These are phyloP conservation scores for Torymus texanus DNA, from an alignment of 2,888 invertebrate species.

Conservation along the genomic window DNA sequence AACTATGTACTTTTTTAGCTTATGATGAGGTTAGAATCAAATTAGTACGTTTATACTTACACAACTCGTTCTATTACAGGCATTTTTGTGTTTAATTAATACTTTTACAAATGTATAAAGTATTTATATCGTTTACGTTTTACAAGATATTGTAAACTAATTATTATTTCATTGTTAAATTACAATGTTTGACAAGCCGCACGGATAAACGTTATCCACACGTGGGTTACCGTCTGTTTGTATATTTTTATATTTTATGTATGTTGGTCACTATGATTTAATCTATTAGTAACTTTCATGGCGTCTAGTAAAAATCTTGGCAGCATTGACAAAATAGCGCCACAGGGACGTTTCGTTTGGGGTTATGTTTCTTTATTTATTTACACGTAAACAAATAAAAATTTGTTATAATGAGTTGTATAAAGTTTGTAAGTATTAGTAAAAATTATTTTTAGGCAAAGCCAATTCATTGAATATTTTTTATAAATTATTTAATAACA, in stretches of 20 bases:
- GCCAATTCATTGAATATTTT: not conserved
- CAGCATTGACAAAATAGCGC: too few relatives aligned
- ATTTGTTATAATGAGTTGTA: conserved; percentile 53
- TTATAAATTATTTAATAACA: not conserved
- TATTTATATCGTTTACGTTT: not conserved
- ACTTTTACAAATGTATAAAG: not conserved
- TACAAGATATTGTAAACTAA: not conserved
- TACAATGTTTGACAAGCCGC: not conserved
- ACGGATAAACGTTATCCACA: not conserved
- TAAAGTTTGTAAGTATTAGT: conserved; percentile 55
- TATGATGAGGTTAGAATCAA: conserved; percentile 29
- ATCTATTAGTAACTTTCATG: too few relatives aligned
- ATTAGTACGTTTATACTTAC: conserved; percentile 66
- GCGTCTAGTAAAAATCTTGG: too few relatives aligned
- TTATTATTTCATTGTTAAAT: conserved; percentile 8
- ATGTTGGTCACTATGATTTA: too few relatives aligned
- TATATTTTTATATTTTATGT: too few relatives aligned
- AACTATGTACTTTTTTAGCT: not conserved
- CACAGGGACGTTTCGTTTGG: too few relatives aligned
- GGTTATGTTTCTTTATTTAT: conserved; percentile 42
- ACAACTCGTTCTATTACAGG: conserved; percentile 72
- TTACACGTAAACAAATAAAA: not conserved
- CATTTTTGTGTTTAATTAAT: conserved; percentile 59
- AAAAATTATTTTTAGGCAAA: not conserved
- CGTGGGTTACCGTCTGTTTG: not conserved